A percentile compares a stretch with the other conserved stretches of the same genome.
Conservation (phyloP, 2,113 vertebrate species). For the Leptocoma aspasia region DNA sequence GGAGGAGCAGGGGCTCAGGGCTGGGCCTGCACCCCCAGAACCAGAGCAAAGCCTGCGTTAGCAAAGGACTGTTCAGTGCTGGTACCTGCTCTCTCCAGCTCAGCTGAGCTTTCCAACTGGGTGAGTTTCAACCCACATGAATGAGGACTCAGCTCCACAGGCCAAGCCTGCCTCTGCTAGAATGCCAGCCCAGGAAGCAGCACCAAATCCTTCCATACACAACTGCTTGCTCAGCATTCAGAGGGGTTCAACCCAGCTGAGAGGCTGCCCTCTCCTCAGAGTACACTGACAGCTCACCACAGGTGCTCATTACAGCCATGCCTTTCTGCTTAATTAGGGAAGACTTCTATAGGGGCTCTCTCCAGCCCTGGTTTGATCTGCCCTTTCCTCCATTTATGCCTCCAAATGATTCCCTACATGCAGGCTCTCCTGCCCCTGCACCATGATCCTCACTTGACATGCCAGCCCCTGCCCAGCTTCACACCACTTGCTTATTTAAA, state of each 20-base stretch:
- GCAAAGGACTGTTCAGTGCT: not conserved
- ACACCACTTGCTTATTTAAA: not conserved
- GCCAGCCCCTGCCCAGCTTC: not conserved
- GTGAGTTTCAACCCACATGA: not conserved
- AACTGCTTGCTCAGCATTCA: accelerated
- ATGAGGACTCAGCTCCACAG: accelerated
- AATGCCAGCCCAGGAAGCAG: not conserved
- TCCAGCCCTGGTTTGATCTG: not conserved
- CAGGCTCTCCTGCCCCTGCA: not conserved
- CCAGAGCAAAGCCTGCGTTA: not conserved
- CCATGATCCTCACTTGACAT: accelerated
- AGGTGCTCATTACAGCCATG: not conserved
- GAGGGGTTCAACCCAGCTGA: not conserved
- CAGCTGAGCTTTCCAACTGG: not conserved
- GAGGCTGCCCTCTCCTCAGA: not conserved
- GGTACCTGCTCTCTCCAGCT: not conserved
- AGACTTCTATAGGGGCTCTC: not conserved
- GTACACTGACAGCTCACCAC: not conserved
- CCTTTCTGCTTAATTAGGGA: not conserved
- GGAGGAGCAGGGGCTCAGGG: accelerated
- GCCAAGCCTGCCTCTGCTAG: not conserved
- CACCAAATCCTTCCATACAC: not conserved
- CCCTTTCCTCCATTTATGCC: not conserved
- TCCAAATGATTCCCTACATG: not conserved
- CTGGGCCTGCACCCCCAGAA: not conserved